Evolutionary conservation across 2,888 invertebrate genomes (phyloP).

Genomic region (Seira ritae): DNA sequence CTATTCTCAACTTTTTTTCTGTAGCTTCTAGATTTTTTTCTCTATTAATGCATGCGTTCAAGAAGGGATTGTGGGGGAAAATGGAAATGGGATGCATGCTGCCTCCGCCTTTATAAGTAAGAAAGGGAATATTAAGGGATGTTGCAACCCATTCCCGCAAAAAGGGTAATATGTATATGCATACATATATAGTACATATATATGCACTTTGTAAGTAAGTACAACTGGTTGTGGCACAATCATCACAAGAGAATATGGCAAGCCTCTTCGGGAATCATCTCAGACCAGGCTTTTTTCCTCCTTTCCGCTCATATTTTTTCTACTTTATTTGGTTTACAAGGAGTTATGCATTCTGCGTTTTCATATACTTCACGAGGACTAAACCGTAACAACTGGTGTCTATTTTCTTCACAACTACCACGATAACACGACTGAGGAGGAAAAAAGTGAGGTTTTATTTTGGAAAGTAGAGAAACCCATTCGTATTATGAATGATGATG

Average conservation of each 20-base stretch:
- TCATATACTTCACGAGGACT: neutral
- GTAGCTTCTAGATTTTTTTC: constrained; percentile 25
- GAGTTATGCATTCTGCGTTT: constrained; percentile 7
- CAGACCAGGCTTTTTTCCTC: neutral
- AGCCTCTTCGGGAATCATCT: constrained; percentile 21
- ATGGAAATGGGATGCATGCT: constrained; percentile 32
- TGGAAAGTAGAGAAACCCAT: neutral
- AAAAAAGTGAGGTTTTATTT: constrained; percentile 11
- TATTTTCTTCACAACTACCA: neutral
- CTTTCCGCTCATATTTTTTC: neutral
- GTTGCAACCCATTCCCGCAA: neutral
- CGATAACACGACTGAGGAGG: neutral
- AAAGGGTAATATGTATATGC: neutral
- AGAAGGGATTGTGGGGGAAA: constrained; percentile 21
- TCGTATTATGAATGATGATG: constrained; percentile 24
- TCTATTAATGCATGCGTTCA: constrained; percentile 6
- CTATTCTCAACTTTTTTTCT: constrained; percentile 47
- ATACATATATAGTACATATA: neutral
- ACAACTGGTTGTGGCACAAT: constrained; percentile 30
- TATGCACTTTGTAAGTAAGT: neutral
- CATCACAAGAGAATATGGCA: constrained; percentile 19
- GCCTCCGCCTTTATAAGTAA: neutral
- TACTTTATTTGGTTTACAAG: neutral
- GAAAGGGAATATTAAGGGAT: no score
- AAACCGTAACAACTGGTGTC: neutral